These are phyloP conservation scores for Meda fulgida DNA, from an alignment of 2,797 vertebrate species.

Conservation along the genomic window DNA sequence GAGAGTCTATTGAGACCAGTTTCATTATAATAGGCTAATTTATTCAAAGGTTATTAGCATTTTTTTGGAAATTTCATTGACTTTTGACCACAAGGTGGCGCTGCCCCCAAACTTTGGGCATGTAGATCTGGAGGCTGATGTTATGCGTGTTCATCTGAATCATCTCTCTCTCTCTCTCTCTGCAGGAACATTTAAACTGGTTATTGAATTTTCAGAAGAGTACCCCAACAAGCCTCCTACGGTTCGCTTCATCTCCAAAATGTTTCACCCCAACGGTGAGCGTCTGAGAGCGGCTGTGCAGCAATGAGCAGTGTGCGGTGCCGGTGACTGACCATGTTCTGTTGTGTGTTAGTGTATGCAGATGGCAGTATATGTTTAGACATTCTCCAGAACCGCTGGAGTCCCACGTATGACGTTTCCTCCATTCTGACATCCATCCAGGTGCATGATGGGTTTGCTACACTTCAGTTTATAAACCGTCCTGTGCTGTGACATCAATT, in stretches of 20 bases:
- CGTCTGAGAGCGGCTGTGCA: neutral
- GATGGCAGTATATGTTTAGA: constrained; percentile 99
- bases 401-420: constrained; percentile 97
- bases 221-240: constrained; percentile 99
- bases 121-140: too few species aligned
- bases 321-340: neutral
- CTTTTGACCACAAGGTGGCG: too few species aligned
- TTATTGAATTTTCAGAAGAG: constrained; percentile 99
- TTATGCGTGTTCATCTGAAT: neutral
- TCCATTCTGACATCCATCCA: constrained; percentile 99
- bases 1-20: too few species aligned
- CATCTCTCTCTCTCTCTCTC: neutral
- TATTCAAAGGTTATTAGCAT: too few species aligned
- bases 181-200: constrained; percentile 98
- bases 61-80: too few species aligned
- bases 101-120: too few species aligned
- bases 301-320: neutral
- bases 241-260: constrained; percentile 98
- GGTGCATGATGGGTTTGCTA: constrained; percentile 73
- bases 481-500: neutral
- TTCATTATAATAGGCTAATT: too few species aligned
- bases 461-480: too few species aligned
- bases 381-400: constrained; percentile 99
- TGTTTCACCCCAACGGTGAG: constrained; percentile 99
- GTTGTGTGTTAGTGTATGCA: constrained; percentile 86